phyloP scores from a whole-genome alignment of 2,888 invertebrate species.

The Oegoconia quadripuncta region DNA sequence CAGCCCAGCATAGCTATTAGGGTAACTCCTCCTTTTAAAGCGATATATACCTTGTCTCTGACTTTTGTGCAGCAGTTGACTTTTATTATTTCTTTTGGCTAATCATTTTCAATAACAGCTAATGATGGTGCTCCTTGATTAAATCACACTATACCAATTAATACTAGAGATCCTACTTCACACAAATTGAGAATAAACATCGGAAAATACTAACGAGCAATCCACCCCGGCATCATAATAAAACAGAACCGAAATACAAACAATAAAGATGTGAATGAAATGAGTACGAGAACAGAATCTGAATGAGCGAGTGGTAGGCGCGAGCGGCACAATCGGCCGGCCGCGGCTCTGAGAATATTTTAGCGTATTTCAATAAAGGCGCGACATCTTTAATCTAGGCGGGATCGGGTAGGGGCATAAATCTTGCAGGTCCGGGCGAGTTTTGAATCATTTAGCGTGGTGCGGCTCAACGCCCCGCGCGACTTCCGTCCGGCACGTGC shows the following conservation, averaged over 20 bases:
- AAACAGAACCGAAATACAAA: conserved; percentile 59
- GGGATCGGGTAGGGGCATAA: conserved; percentile 74
- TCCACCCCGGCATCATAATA: conserved; percentile 35
- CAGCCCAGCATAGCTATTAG: too few species aligned
- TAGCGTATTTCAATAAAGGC: conserved; percentile 75
- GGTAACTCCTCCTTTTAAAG: too few species aligned
- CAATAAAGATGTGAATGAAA: conserved; percentile 66
- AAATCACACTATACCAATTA: too few species aligned
- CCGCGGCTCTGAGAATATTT: conserved; percentile 40
- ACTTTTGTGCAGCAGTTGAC: too few species aligned
- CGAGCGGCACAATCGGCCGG: conserved; percentile 10
- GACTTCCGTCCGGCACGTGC: conserved; percentile 78
- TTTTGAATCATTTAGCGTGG: conserved; percentile 79
- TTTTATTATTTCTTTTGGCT: too few species aligned
- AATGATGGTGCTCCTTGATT: too few species aligned
- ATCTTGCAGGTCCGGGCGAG: conserved; percentile 75
- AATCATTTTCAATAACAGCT: too few species aligned
- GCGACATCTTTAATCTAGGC: conserved; percentile 77
- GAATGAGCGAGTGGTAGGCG: conserved; percentile 39
- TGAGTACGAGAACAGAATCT: conserved; percentile 53
- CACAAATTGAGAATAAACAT: too few species aligned
- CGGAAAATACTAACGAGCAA: conserved; percentile 35
- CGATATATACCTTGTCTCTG: too few species aligned
- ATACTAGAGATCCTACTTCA: too few species aligned
- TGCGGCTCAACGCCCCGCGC: conserved; percentile 58